These are phyloP conservation scores for Cryptus viduatorius DNA, from an alignment of 2,888 invertebrate species.

Conservation along the genomic window DNA sequence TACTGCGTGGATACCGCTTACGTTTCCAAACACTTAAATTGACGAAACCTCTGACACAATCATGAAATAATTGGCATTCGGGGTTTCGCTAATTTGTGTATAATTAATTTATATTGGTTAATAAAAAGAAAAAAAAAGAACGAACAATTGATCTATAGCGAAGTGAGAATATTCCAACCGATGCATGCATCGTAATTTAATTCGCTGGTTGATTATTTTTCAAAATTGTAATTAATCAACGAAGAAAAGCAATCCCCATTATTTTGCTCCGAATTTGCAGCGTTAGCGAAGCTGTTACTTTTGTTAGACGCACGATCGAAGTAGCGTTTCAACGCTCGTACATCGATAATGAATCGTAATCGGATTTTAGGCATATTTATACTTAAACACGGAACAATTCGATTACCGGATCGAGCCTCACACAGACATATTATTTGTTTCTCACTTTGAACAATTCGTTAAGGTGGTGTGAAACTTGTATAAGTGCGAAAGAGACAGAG, in stretches of 20 bases:
- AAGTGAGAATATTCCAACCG: slow-evolving; percentile 48
- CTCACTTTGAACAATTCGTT: no score
- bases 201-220: no score
- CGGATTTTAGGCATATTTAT: slow-evolving; percentile 62
- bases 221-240: no score
- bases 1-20: no score
- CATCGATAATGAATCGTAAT: slow-evolving; percentile 24
- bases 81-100: slow-evolving; percentile 55
- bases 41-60: slow-evolving; percentile 1
- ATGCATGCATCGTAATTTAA: slow-evolving; percentile 35
- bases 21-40: no score
- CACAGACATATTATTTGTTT: no score
- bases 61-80: slow-evolving; percentile 56
- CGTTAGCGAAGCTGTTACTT: neutral
- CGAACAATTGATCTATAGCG: slow-evolving; percentile 44
- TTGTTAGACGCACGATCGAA: slow-evolving; percentile 45
- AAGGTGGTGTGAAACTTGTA: no score
- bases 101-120: slow-evolving; percentile 63
- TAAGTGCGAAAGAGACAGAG: no score
- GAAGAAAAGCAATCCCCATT: no score
- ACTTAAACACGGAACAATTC: slow-evolving; percentile 47
- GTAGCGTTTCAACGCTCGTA: slow-evolving; percentile 21
- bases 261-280: no score
- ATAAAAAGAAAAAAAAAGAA: slow-evolving; percentile 46
- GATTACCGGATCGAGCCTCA: slow-evolving; percentile 24